phyloP scores from a whole-genome alignment of 2,797 vertebrate species.

The Fistularia commersonii region DNA sequence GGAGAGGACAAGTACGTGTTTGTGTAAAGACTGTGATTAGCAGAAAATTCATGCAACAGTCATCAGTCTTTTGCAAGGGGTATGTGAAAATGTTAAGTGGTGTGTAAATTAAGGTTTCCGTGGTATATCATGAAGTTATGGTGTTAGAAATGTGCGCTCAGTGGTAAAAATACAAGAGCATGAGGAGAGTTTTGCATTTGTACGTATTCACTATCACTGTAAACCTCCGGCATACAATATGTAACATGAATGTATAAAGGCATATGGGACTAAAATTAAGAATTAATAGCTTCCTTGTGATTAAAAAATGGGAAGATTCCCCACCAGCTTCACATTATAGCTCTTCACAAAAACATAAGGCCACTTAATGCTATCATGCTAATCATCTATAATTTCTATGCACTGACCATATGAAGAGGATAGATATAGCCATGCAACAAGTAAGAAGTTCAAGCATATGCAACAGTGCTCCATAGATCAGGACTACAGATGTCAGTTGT shows the following conservation, averaged over 20 bases:
- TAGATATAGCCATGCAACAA: slow-evolving; percentile 47
- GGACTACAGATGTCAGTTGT: background rate
- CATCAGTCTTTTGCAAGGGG: slow-evolving; percentile 33
- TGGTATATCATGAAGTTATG: slow-evolving; percentile 44
- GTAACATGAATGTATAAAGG: slow-evolving; percentile 47
- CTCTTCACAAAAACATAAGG: no score
- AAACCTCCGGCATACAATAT: slow-evolving; percentile 46
- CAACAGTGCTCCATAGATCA: slow-evolving; percentile 9
- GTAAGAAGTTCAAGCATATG: slow-evolving; percentile 37
- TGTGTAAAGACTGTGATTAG: slow-evolving; percentile 32
- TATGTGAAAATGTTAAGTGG: slow-evolving; percentile 32
- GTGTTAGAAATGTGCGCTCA: slow-evolving; percentile 50
- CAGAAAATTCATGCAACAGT: slow-evolving; percentile 67
- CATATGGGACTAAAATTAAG: slow-evolving; percentile 51
- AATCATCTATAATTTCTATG: background rate
- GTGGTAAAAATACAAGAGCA: slow-evolving; percentile 53
- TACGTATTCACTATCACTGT: slow-evolving; percentile 45
- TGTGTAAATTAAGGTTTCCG: slow-evolving; percentile 37
- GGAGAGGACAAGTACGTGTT: slow-evolving; percentile 60
- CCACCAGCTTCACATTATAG: slow-evolving; percentile 9
- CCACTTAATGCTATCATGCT: background rate
- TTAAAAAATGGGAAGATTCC: slow-evolving; percentile 28
- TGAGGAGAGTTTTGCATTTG: slow-evolving; percentile 53
- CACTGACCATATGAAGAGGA: slow-evolving; percentile 12
- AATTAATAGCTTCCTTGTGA: slow-evolving; percentile 48